These are phyloP conservation scores for Oryzias woworae DNA, from an alignment of 2,113 vertebrate genomes.

Conservation along the genomic window DNA sequence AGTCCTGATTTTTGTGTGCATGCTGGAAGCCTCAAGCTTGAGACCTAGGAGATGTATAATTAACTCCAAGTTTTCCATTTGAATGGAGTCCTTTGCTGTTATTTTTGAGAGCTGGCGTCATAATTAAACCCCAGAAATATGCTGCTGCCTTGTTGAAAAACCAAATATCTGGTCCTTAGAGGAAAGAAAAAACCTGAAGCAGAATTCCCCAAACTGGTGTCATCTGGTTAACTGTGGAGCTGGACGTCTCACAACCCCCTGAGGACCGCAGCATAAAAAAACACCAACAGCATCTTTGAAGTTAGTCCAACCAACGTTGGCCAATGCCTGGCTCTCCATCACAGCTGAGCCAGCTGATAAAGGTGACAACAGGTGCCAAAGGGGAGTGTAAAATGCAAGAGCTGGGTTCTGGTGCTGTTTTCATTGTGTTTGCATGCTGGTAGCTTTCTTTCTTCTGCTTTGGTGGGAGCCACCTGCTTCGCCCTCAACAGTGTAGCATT, in stretches of 20 bases:
- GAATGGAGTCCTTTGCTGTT: no score
- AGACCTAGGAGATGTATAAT: no score
- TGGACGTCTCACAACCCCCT: conserved; percentile 8
- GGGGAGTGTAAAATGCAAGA: conserved; percentile 27
- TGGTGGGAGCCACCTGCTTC: conserved; percentile 9
- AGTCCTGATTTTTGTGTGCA: no score
- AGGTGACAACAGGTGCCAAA: conserved; percentile 39
- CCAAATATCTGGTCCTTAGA: background rate
- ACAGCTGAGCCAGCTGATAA: conserved; percentile 45
- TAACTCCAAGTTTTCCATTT: no score
- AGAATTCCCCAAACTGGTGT: background rate
- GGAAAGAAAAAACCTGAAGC: background rate
- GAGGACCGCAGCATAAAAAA: conserved; percentile 11
- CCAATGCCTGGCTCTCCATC: conserved; percentile 37
- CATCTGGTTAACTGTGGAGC: background rate
- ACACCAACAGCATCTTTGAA: conserved; percentile 33
- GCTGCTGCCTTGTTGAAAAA: background rate
- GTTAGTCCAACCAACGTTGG: conserved; percentile 34
- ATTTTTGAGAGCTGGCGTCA: no score
- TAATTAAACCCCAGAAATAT: no score
- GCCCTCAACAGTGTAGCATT: background rate
- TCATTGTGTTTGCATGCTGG: background rate
- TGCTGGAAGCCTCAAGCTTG: no score
- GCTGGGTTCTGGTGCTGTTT: conserved; percentile 1
- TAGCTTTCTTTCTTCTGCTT: conserved; percentile 2